Evolutionary conservation across 1,140 invertebrate genomes (phyloP).

Genomic region (Cecropterus lyciades): DNA sequence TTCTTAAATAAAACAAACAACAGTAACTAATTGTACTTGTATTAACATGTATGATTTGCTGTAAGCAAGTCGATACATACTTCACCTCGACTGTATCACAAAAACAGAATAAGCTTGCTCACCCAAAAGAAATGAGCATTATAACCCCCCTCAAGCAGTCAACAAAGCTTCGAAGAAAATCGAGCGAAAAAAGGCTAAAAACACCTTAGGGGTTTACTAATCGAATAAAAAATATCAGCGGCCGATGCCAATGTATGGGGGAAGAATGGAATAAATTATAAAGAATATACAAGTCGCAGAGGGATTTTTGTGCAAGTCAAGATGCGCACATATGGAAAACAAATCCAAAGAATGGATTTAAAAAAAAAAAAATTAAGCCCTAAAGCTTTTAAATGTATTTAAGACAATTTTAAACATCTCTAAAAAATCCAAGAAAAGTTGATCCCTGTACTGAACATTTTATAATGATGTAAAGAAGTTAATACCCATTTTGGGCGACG

Average conservation of each 20-base stretch:
- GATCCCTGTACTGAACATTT: background rate
- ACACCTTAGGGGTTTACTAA: constrained; percentile 85
- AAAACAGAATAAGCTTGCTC: constrained; percentile 77
- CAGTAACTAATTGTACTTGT: background rate
- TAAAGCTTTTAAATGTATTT: no score
- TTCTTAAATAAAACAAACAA: background rate
- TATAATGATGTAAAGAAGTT: constrained; percentile 42
- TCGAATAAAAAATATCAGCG: constrained; percentile 86
- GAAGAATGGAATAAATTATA: constrained; percentile 84
- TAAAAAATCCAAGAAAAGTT: background rate
- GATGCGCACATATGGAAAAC: constrained; percentile 54
- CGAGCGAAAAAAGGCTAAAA: constrained; percentile 85
- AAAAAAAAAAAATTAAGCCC: no score
- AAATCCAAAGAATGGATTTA: constrained; percentile 23
- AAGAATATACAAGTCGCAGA: constrained; percentile 80
- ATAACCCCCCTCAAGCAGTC: constrained; percentile 78
- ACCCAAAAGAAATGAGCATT: constrained; percentile 81
- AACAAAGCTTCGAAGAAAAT: constrained; percentile 84
- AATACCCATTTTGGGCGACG: constrained; percentile 13
- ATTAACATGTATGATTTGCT: background rate
- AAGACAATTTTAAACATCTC: no score
- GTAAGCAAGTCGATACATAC: background rate
- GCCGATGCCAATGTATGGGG: constrained; percentile 81
- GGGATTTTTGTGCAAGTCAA: constrained; percentile 70
- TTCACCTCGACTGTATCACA: constrained; percentile 30